phyloP scores from a whole-genome alignment of 2,888 invertebrate genomes.

The Mythimna ferrago region DNA sequence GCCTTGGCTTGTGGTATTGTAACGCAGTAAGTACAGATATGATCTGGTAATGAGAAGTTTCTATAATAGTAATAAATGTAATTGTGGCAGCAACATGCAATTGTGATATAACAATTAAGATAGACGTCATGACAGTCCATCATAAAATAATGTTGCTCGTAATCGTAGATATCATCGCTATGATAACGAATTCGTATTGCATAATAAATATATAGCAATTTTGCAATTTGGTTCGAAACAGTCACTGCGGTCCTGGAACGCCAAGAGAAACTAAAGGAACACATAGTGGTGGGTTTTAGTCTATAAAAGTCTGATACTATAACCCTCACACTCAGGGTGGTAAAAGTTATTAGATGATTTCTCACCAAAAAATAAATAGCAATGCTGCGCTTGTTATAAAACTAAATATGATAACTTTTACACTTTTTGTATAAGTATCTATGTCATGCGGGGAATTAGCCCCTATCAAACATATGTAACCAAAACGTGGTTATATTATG shows the following conservation, averaged over 20 bases:
- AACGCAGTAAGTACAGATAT: conserved; percentile 31
- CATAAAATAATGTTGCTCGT: conserved; percentile 24
- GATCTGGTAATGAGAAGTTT: conserved; percentile 53
- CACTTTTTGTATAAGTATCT: conserved; percentile 3
- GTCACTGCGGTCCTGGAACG: too few relatives aligned
- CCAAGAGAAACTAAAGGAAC: too few relatives aligned
- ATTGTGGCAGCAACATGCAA: conserved; percentile 54
- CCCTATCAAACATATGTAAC: conserved; percentile 17
- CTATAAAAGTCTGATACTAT: too few relatives aligned
- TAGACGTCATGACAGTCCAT: conserved; percentile 33
- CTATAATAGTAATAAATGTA: conserved; percentile 41
- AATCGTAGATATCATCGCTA: conserved; percentile 35
- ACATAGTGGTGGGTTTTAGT: too few relatives aligned
- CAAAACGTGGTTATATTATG: conserved; percentile 36
- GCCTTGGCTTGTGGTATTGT: conserved; percentile 29
- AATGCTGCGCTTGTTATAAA: too few relatives aligned
- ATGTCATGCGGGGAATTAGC: neutral
- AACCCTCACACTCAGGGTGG: too few relatives aligned
- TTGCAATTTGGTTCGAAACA: too few relatives aligned
- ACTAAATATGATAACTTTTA: too few relatives aligned
- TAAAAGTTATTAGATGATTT: too few relatives aligned
- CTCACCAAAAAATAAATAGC: too few relatives aligned
- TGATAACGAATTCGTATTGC: conserved; percentile 22
- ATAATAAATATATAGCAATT: neutral
- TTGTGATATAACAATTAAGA: conserved; percentile 49